Percentiles rank a stretch among this genome's conserved stretches.
Conservation (phyloP, 2,113 vertebrate species). For the Leucopsar rothschildi region DNA sequence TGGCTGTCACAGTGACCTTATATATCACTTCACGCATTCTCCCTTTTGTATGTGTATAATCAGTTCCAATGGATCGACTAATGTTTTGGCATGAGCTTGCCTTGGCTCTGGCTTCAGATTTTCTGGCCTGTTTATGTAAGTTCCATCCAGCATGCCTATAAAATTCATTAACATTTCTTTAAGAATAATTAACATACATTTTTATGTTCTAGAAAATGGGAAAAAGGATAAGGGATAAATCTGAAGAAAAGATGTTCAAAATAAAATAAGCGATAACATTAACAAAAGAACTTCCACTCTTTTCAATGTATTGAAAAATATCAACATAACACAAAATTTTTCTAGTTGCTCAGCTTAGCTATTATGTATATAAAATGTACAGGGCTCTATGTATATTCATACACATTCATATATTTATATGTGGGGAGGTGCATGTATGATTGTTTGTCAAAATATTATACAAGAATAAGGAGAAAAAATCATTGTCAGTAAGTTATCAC, state of each 20-base stretch:
- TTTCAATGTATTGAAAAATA: not conserved
- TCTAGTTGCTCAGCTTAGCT: not conserved
- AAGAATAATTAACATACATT: conserved; percentile 9
- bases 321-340: not conserved
- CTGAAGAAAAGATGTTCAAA: not conserved
- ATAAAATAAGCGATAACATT: not conserved
- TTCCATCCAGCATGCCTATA: not conserved
- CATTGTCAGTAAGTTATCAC: not conserved
- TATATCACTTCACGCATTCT: conserved; percentile 51
- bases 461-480: not conserved
- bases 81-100: conserved; percentile 41
- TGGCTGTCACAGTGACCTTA: conserved; percentile 60
- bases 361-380: not conserved
- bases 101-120: conserved; percentile 34
- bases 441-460: not conserved
- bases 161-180: conserved; percentile 47
- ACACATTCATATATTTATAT: not conserved
- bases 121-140: not conserved
- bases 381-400: not conserved
- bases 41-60: conserved; percentile 52
- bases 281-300: not conserved
- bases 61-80: conserved; percentile 57
- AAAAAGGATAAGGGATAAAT: not conserved
- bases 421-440: not conserved
- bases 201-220: conserved; percentile 1